Evolutionary conservation across 2,888 invertebrate genomes (phyloP), one percentile per base, ranked within the genome.

Genomic region (Euplexia lucipara): DNA sequence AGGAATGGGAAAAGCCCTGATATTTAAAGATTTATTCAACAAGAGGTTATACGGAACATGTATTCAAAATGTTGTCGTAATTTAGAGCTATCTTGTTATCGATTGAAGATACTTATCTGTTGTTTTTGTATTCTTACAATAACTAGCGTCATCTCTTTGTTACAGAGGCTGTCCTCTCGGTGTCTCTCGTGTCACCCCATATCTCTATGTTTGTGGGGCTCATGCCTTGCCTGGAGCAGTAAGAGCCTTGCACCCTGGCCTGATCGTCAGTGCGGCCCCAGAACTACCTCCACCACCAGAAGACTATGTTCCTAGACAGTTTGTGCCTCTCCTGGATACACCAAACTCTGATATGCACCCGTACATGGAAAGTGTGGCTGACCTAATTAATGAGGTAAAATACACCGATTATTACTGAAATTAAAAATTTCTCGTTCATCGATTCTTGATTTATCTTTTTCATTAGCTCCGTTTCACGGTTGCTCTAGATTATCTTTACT

Each of bases 181-280:
- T 42, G 96, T 97, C 10, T 97, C 98, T 2, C 96, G 97, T 74
- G 96, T 98, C 75, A 97, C 97, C 1, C 96, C 97, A 56, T 96
- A 96, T 30, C 95, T 98, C 22, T 97, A 97, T 88, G 96, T 98
- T 41, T 97, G 98, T 81, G 98, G 98, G 14, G 98, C 98, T 0
- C 97, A 97, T 53, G 97, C 97, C 0, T 96, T 97, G 52, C 96
- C 97, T 1, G 96, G 96, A 3, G 96, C 96, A 51, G 94, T 98
- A 37, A 96, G 96, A 73, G 96, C 96, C 2, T 92, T 97, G 35
- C 96, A 96, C 48, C 97, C 98, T 54, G 97, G 97, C 1, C 97
- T 97, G 82, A 96, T 98, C 41, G 96, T 98, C 58, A 98, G 98
- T 87, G 97, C 97, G 20, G 98, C 98, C 0, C 96, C 97, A 0